These are phyloP conservation scores for Pelusios castaneus DNA, from an alignment of 2,113 vertebrate species.

Conservation along the genomic window DNA sequence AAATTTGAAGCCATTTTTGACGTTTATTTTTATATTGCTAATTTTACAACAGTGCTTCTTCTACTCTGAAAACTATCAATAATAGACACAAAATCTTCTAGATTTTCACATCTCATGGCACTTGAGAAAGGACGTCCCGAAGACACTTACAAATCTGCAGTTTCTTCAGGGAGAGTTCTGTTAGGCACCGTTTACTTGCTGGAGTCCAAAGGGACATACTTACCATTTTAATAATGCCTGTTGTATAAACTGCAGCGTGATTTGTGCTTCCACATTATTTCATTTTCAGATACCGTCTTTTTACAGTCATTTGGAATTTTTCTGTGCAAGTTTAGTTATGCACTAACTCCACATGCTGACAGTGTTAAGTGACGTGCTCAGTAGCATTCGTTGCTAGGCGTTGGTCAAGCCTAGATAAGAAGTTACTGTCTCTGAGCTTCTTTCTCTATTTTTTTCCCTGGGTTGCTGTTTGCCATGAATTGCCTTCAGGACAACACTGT, in stretches of 20 bases:
- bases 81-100: not conserved
- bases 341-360: accelerated
- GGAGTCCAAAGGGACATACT: not conserved
- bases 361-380: not conserved
- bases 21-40: not conserved
- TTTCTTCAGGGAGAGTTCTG: not conserved
- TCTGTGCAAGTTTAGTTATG: not conserved
- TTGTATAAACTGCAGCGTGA: not conserved
- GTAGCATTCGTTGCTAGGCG: not conserved
- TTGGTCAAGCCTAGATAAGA: not conserved
- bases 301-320: not conserved
- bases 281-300: not conserved
- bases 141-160: not conserved
- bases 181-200: not conserved
- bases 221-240: not conserved
- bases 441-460: not conserved
- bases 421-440: not conserved
- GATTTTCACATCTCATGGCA: not conserved
- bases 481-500: not conserved
- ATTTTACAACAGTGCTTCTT: not conserved
- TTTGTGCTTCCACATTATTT: not conserved
- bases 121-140: not conserved
- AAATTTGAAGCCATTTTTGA: not conserved
- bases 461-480: not conserved
- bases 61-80: not conserved